Evolutionary conservation across 2,113 vertebrate species (phyloP), one percentile per base, ranked within the genome.

Genomic region (Paradisaea rubra): DNA sequence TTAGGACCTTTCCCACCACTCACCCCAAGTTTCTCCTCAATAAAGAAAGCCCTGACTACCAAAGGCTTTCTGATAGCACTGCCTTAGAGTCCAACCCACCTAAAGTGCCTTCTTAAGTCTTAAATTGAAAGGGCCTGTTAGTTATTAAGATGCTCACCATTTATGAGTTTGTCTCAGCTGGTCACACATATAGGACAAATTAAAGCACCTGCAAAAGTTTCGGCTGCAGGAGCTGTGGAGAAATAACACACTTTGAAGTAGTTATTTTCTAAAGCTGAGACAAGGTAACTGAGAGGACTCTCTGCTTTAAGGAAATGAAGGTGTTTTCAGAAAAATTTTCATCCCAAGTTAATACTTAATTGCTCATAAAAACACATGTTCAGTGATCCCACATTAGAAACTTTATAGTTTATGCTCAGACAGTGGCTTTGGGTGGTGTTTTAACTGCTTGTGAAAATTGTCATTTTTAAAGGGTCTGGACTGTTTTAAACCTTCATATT

Each of bases 321-420:
- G 42, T 82, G 50, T 81, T 94, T 91, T 79, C 88, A 63, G 59
- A 60, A 96, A 94, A 70, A 63, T 78, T 92, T 76, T 95, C 31
- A 69, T 93, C 30, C 47, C 31, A 88, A 50, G 41, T 15, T 91
- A 86, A 47, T 81, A 52, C 54, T 68, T 88, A 71, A 86, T 93
- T 92, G 37, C 18, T 92, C 42, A 83, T 93, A 91, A 94, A 97
- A 95, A 72, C 31, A 14, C 31, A 87, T 52, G 17, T 7, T 77
- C 27, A 37, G 13, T 77, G 42, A 83, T 86, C 19, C 18, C 16
- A 5, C 15, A 22, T 54, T n/a, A 93, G 27, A 37, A 4, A 24
- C 15, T 72, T 86, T 5, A 63, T 54, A 24, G 13, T 72, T 86
- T 6, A 63, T 54, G 7, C 9, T 87, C 52, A 60, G 56, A 42